Base-by-base conservation (phyloP, 2,797 vertebrate genomes). In the Rousettus madagascariensis region DNA sequence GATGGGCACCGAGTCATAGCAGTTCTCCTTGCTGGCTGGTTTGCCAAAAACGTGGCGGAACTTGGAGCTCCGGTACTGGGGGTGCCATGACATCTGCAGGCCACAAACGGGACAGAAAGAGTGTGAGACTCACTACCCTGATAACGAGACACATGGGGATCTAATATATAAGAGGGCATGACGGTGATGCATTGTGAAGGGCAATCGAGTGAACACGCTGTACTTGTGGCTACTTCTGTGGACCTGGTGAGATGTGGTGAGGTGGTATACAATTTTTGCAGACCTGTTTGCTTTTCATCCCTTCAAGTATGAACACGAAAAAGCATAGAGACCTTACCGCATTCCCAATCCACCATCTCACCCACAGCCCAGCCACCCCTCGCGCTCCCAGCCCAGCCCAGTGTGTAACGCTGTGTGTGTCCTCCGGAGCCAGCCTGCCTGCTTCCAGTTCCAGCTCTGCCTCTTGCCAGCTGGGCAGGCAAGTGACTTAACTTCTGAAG, bases 11-110 rank as follows among this genome's bases (percentile, higher is more conserved):
- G 99, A 98, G 97, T 99, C 99, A 0, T 98, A 99, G 99, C 99
- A 99, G 97, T 98, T 98, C 89, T 99, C 99, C 97, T 99, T 99
- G 98, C 98, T 98, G 98, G 99, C 99, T 0, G 99, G 95, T 90
- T 99, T 99, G 96, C 99, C 99, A 0, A 99, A 99, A 95, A 99
- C 99, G 0, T 99, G 99, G 78, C 99, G 99, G 98, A 99, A 99
- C 98, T 99, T 99, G 98, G 99, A 99, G 98, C 98, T 99, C 98
- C 99, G 99, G 98, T 99, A 99, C 98, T 99, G 99, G 53, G 99
- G 99, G 94, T 99, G 98, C 99, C 99, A 99, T 99, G 99, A 99
- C 99, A 99, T 99, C 99, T 99, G 98, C 46, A 79, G 83, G 95
- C 90, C 68, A 57, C 65, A 84, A 61, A 91, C 0, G 22, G 78